phyloP scores from a whole-genome alignment of 2,797 vertebrate genomes.

The Sphaeramia orbicularis region DNA sequence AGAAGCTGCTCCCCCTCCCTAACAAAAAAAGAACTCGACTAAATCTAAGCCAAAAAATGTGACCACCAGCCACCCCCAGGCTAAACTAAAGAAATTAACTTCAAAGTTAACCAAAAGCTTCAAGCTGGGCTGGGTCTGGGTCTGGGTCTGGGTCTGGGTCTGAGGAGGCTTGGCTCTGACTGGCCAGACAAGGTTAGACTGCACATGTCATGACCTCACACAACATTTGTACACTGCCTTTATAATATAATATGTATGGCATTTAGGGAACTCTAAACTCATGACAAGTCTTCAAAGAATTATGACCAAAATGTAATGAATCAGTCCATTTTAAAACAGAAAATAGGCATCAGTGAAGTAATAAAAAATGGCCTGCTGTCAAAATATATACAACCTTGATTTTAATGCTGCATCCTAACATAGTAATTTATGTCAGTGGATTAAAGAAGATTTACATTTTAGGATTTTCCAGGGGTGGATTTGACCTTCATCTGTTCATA shows the following conservation, averaged over 20 bases:
- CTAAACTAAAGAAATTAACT: too few species aligned
- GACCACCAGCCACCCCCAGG: too few species aligned
- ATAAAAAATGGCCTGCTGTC: neutral
- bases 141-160: too few species aligned
- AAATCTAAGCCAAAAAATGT: too few species aligned
- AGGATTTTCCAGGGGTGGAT: neutral
- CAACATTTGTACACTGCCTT: neutral
- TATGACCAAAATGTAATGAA: conserved; percentile 5
- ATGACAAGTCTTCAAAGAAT: conserved; percentile 2
- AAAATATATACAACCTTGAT: neutral
- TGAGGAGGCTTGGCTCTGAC: too few species aligned
- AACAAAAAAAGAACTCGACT: too few species aligned
- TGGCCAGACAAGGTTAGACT: too few species aligned
- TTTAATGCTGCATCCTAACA: neutral
- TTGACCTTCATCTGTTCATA: too few species aligned
- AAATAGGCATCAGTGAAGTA: neutral
- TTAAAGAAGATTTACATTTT: neutral
- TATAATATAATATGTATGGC: neutral
- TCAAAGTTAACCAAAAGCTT: too few species aligned
- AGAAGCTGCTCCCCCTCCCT: too few species aligned
- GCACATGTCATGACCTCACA: too few species aligned
- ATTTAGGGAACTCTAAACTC: neutral
- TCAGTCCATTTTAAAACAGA: conserved; percentile 14
- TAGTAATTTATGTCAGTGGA: neutral
- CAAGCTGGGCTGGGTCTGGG: too few species aligned